These are phyloP conservation scores for Trematomus bernacchii DNA, from an alignment of 2,797 vertebrate species.

Conservation along the genomic window DNA sequence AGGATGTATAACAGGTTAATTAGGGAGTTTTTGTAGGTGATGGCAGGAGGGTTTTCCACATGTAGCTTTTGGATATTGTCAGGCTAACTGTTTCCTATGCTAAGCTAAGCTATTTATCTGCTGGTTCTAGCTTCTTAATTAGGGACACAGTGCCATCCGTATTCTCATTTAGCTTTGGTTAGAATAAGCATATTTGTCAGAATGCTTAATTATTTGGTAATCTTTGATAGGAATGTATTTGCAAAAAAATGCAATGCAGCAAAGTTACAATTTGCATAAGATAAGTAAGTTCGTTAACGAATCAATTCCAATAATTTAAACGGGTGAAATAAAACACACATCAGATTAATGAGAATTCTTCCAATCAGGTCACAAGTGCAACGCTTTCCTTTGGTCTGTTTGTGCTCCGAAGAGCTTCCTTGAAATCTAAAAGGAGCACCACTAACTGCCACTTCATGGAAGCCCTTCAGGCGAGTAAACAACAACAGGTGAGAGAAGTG, in stretches of 20 bases:
- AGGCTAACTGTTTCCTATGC: neutral
- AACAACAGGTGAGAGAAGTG: constrained; percentile 18
- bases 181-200: neutral
- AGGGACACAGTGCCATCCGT: no score
- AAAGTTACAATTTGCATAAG: neutral
- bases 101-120: neutral
- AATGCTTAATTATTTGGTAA: neutral
- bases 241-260: neutral
- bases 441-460: constrained; percentile 31
- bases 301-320: no score
- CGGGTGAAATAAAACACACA: neutral
- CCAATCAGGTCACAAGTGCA: constrained; percentile 23
- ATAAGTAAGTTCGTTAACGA: neutral
- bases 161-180: neutral
- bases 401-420: constrained; percentile 28
- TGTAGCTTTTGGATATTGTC: neutral
- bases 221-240: neutral
- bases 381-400: constrained; percentile 8
- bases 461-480: constrained; percentile 30
- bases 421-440: constrained; percentile 27
- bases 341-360: neutral
- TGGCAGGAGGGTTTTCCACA: neutral
- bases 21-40: neutral
- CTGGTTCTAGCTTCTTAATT: no score
- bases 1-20: neutral